Conservation (phyloP, 2,888 invertebrate genomes). For the Meganola albula region DNA sequence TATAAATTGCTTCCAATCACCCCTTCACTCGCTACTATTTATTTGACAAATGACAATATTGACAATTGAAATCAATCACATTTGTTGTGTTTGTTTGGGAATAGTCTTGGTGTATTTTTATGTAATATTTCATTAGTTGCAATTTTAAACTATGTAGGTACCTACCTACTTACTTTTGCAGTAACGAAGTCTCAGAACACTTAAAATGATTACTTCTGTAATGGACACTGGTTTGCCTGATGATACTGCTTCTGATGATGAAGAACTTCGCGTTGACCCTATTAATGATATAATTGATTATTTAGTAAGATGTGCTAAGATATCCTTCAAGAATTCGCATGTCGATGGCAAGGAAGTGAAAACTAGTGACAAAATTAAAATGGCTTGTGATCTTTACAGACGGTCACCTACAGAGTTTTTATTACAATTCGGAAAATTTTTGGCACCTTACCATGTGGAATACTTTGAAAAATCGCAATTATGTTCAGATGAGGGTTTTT, state of each 20-base stretch:
- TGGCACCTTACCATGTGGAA: slow-evolving; percentile 81
- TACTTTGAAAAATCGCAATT: slow-evolving; percentile 78
- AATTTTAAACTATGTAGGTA: too few relatives aligned
- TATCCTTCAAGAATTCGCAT: slow-evolving; percentile 90
- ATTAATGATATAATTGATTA: slow-evolving; percentile 79
- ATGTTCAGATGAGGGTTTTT: slow-evolving; percentile 70
- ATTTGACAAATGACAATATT: too few relatives aligned
- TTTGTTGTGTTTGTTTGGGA: too few relatives aligned
- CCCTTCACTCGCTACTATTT: too few relatives aligned
- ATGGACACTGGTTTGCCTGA: slow-evolving; percentile 9
- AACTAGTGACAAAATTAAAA: slow-evolving; percentile 81
- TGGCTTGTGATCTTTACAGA: slow-evolving; percentile 80
- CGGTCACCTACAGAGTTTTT: slow-evolving; percentile 85
- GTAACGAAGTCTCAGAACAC: too few relatives aligned
- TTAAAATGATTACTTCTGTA: slow-evolving; percentile 1
- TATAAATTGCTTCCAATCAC: too few relatives aligned
- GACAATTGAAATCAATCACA: too few relatives aligned
- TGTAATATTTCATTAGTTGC: too few relatives aligned
- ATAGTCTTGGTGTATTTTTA: too few relatives aligned
- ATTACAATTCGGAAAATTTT: slow-evolving; percentile 84
- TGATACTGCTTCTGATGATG: slow-evolving; percentile 5
- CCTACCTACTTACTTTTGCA: too few relatives aligned
- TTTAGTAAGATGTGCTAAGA: slow-evolving; percentile 78
- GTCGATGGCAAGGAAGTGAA: slow-evolving; percentile 86
- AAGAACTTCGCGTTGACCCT: slow-evolving; percentile 47